Evolutionary conservation across 2,888 invertebrate genomes (phyloP).

Genomic region (Anodontia alba): DNA sequence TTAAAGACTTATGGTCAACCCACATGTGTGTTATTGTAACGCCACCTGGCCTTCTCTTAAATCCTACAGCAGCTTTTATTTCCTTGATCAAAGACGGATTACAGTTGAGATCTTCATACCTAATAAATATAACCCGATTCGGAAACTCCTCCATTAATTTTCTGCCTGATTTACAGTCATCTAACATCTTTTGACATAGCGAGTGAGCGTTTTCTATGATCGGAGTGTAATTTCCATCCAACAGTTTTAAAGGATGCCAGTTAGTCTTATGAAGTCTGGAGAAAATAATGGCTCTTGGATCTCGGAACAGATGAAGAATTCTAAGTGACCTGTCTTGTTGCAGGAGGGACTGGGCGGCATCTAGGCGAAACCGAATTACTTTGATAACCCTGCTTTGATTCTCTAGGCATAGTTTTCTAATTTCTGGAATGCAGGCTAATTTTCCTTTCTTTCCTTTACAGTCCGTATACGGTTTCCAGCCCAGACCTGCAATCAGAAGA

Average conservation of each 20-base stretch:
- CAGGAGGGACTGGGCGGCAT: background rate
- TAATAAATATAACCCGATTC: background rate
- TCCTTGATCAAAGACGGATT: background rate
- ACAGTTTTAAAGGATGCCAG: background rate
- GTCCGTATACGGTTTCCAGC: too few relatives aligned
- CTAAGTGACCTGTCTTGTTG: background rate
- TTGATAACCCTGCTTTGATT: background rate
- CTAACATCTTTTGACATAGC: background rate
- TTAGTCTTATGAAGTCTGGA: background rate
- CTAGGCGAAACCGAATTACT: background rate
- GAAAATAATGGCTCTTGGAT: background rate
- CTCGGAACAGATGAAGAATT: background rate
- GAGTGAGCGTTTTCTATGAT: background rate
- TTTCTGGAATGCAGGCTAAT: background rate
- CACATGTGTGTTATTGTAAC: background rate
- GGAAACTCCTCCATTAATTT: background rate
- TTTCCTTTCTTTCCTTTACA: too few relatives aligned
- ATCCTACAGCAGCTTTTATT: background rate
- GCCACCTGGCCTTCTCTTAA: background rate
- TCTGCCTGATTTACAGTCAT: background rate
- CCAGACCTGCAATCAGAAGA: too few relatives aligned
- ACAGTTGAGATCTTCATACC: background rate
- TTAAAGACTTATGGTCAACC: too few relatives aligned
- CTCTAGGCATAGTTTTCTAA: background rate
- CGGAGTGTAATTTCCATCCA: background rate